phyloP scores from a whole-genome alignment of 1,140 invertebrate species.

The Drosophila setifemur region DNA sequence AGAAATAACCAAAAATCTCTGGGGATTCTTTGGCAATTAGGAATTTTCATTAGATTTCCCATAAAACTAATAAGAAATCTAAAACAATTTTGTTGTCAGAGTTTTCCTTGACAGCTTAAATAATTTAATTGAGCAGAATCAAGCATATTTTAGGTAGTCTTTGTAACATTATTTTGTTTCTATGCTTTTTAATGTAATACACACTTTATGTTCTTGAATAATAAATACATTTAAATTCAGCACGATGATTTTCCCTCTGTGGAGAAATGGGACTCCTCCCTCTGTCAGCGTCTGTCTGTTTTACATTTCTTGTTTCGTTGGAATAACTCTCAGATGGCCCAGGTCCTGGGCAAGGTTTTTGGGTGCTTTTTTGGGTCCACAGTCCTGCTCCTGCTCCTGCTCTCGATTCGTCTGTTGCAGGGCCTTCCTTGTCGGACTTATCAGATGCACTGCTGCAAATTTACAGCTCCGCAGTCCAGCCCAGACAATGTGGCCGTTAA shows the following conservation, averaged over 20 bases:
- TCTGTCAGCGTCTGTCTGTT: slow-evolving; percentile 42
- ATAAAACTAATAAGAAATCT: too few relatives aligned
- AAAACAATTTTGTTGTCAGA: too few relatives aligned
- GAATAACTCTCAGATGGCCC: slow-evolving; percentile 62
- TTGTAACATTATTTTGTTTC: too few relatives aligned
- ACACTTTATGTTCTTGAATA: too few relatives aligned
- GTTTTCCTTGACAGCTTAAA: too few relatives aligned
- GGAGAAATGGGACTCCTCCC: neutral
- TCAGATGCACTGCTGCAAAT: slow-evolving; percentile 73
- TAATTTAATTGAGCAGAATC: too few relatives aligned
- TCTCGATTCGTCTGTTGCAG: slow-evolving; percentile 7
- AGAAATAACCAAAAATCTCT: too few relatives aligned
- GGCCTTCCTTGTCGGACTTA: slow-evolving; percentile 52
- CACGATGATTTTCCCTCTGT: slow-evolving; percentile 9
- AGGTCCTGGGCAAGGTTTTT: slow-evolving; percentile 30
- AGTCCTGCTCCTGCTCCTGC: neutral
- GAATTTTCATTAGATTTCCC: too few relatives aligned
- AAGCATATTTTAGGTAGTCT: too few relatives aligned
- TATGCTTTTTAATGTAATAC: too few relatives aligned
- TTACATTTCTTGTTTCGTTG: slow-evolving; percentile 69
- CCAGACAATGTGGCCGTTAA: slow-evolving; percentile 62
- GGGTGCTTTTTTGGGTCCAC: slow-evolving; percentile 41
- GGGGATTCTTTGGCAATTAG: too few relatives aligned
- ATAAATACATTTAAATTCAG: too few relatives aligned
- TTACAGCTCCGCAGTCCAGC: slow-evolving; percentile 63